phyloP scores from a whole-genome alignment of 2,888 invertebrate species.

The Caenorhabditis virilis region DNA sequence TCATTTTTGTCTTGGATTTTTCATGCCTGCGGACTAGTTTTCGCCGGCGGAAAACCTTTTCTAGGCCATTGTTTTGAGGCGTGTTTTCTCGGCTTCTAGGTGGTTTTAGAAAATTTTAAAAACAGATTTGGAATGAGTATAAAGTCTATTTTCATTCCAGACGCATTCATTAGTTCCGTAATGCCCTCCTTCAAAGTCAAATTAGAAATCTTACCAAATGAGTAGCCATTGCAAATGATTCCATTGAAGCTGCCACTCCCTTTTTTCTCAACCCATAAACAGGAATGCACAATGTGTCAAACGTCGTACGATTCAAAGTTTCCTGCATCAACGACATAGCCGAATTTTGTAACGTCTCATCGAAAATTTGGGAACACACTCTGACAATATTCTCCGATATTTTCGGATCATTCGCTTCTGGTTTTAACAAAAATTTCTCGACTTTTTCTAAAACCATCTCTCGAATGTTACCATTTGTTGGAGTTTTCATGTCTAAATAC shows the following conservation, averaged over 20 bases:
- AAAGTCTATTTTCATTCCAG: too few species aligned
- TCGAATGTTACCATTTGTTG: background rate
- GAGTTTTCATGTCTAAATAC: slow-evolving; percentile 2
- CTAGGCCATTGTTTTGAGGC: too few species aligned
- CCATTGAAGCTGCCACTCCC: background rate
- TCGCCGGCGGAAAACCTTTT: too few species aligned
- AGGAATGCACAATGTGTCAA: background rate
- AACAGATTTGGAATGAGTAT: too few species aligned
- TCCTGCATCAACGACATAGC: background rate
- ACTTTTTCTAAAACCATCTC: background rate
- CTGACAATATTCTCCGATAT: background rate
- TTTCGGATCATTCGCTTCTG: slow-evolving; percentile 4
- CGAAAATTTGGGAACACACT: background rate
- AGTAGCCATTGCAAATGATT: background rate
- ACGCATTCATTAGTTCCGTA: too few species aligned
- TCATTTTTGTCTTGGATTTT: too few species aligned
- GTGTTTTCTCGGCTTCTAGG: too few species aligned
- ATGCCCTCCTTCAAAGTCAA: too few species aligned
- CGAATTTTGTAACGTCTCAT: background rate
- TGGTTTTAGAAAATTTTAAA: too few species aligned
- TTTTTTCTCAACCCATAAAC: background rate
- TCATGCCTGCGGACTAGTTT: too few species aligned
- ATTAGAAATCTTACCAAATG: background rate
- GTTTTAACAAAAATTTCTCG: background rate
- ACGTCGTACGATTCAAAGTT: background rate